Base-by-base conservation (phyloP, 2,888 invertebrate species). In the Labia minor region DNA sequence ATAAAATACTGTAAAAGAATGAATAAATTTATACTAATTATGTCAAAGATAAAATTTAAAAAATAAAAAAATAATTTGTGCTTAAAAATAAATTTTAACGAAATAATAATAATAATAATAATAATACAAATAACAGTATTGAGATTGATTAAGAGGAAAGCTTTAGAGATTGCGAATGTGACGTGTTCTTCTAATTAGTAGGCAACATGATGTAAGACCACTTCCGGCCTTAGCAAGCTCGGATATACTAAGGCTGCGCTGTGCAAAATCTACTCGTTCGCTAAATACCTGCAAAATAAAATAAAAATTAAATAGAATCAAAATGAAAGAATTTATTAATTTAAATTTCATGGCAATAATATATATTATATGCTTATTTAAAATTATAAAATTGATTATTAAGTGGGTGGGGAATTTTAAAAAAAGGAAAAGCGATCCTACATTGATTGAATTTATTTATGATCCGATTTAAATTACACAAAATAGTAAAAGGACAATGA, bases 231-330 rank as follows among this genome's bases (percentile, higher is more conserved):
- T 89, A 61, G 88, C 84, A 72, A 95, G 80, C 77, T 94, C 90
- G 1, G 88, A 88, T 74, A 91, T 86, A 72, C 86, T 85, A 67
- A 92, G 82, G 3, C 89, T 88, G 75, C 91, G 85, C 72, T 90
- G 83, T 19, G 89, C 85, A 76, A 89, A 90, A 76, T 90, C 89
- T 61, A 93, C 87, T 80, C 88, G 90, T 73, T 92, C 90, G 71
- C 89, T 88, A 74, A 94, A 89, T 65, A 91, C 86, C 88, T 89
- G 80, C 61, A 81, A 78, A 64, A 67, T 68, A 69, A 68, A n/a
- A n/a, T n/a, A n/a, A n/a, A n/a, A n/a, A n/a, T n/a, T n/a, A n/a
- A n/a, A n/a, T n/a, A 68, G 65, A 65, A 67, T 18, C 16, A n/a
- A n/a, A n/a, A n/a, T n/a, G n/a, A n/a, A n/a, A n/a, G n/a, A n/a